Percentiles rank a stretch among this genome's conserved stretches.
phyloP scores from a whole-genome alignment of 2,797 vertebrate genomes.

The Champsocephalus gunnari region DNA sequence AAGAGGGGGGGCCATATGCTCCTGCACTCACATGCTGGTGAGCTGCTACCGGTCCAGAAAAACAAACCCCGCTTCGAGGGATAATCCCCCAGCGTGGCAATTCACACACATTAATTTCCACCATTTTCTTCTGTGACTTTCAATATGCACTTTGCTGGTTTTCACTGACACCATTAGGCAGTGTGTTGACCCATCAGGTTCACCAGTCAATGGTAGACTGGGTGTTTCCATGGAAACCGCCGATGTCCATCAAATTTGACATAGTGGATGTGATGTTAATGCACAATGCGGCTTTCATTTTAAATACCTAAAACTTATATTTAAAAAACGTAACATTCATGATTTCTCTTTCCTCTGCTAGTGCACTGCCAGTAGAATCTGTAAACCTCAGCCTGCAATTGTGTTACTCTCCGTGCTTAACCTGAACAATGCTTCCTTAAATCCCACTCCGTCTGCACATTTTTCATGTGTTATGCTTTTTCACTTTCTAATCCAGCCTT shows the following conservation, averaged over 20 bases:
- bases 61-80: conserved; percentile 65
- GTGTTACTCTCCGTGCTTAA: conserved; percentile 8
- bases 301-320: conserved; percentile 30
- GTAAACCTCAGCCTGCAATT: neutral
- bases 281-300: conserved; percentile 24
- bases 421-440: conserved; percentile 13
- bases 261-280: conserved; percentile 57
- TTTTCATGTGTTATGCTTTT: conserved; percentile 10
- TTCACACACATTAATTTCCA: conserved; percentile 66
- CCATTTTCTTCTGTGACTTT: conserved; percentile 71
- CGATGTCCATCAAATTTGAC: conserved; percentile 67
- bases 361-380: conserved; percentile 3
- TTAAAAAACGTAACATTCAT: neutral
- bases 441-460: conserved; percentile 8
- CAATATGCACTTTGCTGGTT: conserved; percentile 64
- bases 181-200: conserved; percentile 66
- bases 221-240: conserved; percentile 75
- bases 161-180: conserved; percentile 68
- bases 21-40: conserved; percentile 62
- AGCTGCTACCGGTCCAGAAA: conserved; percentile 68
- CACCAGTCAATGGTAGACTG: conserved; percentile 55
- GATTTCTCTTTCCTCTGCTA: neutral
- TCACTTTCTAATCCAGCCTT: conserved; percentile 25
- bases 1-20: conserved; percentile 68
- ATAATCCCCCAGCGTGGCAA: conserved; percentile 76